Evolutionary conservation across 2,113 vertebrate species (phyloP), one percentile per base, ranked within the genome.

Genomic region (Xenopus tropicalis): DNA sequence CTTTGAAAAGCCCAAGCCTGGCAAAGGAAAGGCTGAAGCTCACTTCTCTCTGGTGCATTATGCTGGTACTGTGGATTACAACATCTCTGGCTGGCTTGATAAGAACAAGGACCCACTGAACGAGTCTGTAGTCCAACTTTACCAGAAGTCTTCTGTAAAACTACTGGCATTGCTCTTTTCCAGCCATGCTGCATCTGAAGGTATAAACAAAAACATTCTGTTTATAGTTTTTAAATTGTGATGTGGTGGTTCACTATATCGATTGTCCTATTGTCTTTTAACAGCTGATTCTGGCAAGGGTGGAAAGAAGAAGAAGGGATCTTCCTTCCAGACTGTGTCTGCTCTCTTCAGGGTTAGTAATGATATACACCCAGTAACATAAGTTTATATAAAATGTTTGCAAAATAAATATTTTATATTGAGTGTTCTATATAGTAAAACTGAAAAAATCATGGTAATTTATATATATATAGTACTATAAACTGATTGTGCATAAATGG

Each of bases 301-400:
- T 74, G 92, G 72, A 0, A 88, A 81, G 70, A 97, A 98, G 83
- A 98, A 98, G 88, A 98, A 98, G 88, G 96, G 96, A 58, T 93
- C 93, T 22, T 98, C 96, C 64, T 96, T 98, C 83, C 95, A 98
- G 86, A 97, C 95, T 0, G 95, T 97, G 54, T 98, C 95, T 0
- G 93, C 94, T 77, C 86, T 96, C 57, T 97, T 97, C 81, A 94
- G 96, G 88, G 91, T 93, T 58, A 85, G 76, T 87, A n/a, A 79
- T 44, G 71, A 12, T 57, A 5, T n/a, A n/a, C n/a, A n/a, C n/a
- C n/a, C n/a, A n/a, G n/a, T n/a, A n/a, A n/a, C n/a, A n/a, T n/a
- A n/a, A n/a, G n/a, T n/a, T n/a, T n/a, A n/a, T n/a, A n/a, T n/a
- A n/a, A n/a, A n/a, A n/a, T n/a, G n/a, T n/a, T n/a, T n/a, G n/a